Conservation (phyloP, 2,113 vertebrate species). For the Pelodiscus sinensis region DNA sequence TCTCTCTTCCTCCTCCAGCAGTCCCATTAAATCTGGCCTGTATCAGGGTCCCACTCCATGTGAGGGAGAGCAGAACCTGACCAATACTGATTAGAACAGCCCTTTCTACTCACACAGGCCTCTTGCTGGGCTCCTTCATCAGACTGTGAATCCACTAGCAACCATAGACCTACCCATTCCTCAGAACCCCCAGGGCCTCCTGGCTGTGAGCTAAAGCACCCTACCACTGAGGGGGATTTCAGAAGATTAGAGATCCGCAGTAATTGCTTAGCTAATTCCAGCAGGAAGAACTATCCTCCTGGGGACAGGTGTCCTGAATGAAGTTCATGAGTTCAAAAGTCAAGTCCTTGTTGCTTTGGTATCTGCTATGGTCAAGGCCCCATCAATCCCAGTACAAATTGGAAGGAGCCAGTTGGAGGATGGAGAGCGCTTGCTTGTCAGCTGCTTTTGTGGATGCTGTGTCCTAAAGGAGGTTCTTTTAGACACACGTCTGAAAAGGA, state of each 20-base stretch:
- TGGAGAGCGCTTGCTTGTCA: fast-evolving
- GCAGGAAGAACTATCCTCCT: background rate
- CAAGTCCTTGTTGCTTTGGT: background rate
- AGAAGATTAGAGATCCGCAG: background rate
- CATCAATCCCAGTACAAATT: fast-evolving
- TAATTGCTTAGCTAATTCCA: background rate
- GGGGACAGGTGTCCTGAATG: background rate
- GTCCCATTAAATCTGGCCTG: background rate
- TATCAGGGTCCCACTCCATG: background rate
- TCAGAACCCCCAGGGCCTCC: too few species aligned
- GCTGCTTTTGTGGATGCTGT: background rate
- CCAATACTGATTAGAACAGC: background rate
- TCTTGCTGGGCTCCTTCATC: background rate
- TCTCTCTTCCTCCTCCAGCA: background rate
- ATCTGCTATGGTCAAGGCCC: fast-evolving
- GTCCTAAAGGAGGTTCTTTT: fast-evolving
- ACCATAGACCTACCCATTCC: background rate
- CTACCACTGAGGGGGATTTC: background rate
- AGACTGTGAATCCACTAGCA: background rate
- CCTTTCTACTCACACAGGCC: background rate
- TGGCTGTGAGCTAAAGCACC: background rate
- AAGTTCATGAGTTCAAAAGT: background rate
- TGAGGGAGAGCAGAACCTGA: background rate
- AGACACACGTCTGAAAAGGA: background rate
- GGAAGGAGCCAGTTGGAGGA: background rate